Evolutionary conservation across 2,113 vertebrate species (phyloP).

Genomic region (Grammomys surdaster): DNA sequence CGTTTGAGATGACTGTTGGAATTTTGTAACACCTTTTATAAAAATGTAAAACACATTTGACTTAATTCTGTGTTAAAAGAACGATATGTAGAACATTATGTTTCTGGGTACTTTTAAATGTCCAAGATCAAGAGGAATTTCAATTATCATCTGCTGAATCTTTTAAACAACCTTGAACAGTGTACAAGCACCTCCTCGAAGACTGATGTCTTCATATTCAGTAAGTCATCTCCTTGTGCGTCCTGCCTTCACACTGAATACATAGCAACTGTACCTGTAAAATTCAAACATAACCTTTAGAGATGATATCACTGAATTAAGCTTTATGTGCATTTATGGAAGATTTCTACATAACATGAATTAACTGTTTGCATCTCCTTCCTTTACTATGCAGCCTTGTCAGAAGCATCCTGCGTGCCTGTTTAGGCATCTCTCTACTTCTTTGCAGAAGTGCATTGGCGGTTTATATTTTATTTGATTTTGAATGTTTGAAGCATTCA

Average conservation of each 20-base stretch:
- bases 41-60: not conserved
- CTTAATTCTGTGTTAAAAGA: conserved; percentile 9
- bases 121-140: not conserved
- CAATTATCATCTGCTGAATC: not conserved
- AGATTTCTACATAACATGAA: not conserved
- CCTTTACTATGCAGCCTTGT: not conserved
- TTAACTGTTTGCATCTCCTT: not conserved
- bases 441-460: not conserved
- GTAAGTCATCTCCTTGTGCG: not conserved
- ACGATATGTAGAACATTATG: not conserved
- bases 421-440: conserved; percentile 12
- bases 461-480: not conserved
- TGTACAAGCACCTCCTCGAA: not conserved
- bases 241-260: not conserved
- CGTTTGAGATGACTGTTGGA: not conserved
- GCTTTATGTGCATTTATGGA: not conserved
- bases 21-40: not conserved
- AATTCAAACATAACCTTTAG: conserved; percentile 6
- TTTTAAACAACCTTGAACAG: not conserved
- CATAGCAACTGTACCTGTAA: not conserved
- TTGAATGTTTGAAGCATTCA: conserved; percentile 42
- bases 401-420: not conserved
- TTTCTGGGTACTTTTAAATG: conserved; percentile 50
- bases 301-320: conserved; percentile 39
- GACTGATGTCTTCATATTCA: not conserved